Conservation (phyloP, 2,113 vertebrate genomes). For the Cephalopholis sonnerati region DNA sequence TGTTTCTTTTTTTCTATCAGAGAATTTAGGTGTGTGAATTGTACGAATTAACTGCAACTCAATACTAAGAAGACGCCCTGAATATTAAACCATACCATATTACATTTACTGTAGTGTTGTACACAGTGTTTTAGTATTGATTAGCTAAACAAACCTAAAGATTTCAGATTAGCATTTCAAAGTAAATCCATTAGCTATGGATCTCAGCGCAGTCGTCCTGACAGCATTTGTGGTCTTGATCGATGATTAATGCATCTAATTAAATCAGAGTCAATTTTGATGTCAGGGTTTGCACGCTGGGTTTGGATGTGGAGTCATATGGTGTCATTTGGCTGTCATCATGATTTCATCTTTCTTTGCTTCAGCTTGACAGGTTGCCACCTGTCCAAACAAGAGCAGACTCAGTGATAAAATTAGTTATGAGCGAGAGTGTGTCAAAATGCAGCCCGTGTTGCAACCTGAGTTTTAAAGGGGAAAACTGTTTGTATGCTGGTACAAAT, state of each 20-base stretch:
- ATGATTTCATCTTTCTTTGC: constrained; percentile 46
- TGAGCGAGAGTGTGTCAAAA: constrained; percentile 34
- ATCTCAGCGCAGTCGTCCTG: background rate
- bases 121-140: background rate
- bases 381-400: constrained; percentile 53
- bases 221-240: constrained; percentile 31
- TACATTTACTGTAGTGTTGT: background rate
- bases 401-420: constrained; percentile 35
- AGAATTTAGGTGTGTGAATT: background rate
- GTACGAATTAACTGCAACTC: background rate
- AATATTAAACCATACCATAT: background rate
- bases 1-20: background rate
- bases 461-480: background rate
- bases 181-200: constrained; percentile 15
- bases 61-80: background rate
- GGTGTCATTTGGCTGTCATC: constrained; percentile 51
- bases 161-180: constrained; percentile 18
- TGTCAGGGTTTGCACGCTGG: constrained; percentile 18
- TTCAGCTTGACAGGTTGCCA: constrained; percentile 35
- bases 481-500: background rate
- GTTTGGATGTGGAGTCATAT: constrained; percentile 44
- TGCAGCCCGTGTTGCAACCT: background rate
- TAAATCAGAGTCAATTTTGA: constrained; percentile 25
- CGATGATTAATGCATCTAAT: constrained; percentile 31
- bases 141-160: background rate